Base-by-base conservation (phyloP, 2,797 vertebrate genomes). In the Tenualosa thibaudeaui region DNA sequence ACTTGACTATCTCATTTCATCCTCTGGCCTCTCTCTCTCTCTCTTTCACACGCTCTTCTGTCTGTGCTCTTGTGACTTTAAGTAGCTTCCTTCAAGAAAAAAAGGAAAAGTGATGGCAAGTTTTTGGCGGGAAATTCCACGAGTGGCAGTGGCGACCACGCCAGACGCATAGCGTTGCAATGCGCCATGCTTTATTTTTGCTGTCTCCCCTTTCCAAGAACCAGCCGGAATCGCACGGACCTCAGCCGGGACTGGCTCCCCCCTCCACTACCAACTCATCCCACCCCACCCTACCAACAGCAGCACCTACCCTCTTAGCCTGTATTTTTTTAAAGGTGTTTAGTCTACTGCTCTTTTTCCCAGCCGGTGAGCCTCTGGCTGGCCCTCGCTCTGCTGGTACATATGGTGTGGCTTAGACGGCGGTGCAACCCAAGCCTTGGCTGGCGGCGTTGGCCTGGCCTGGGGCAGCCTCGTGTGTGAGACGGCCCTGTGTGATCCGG, bases 341-440 rank as follows among this genome's bases (percentile, higher is more conserved):
- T 95, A 95, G 94, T 95, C 95, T 95, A 92, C 92, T 89, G 90
- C 91, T 90, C 92, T 91, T 94, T 95, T 95, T 94, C 93, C 92
- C 94, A 94, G 92, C 89, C 5, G 37, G 71, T 78, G 37, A 46
- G 71, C 71, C 40, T 13, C 37, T 22, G 17, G 71, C 85, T 86
- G 85, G 89, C 87, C 85, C 86, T 51, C 58, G 31, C 81, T 81
- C 17, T 1, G 46, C 82, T 78, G 90, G 85, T 91, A 91, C 89
- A 91, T 91, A 91, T 92, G 91, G 89, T 81, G 53, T 62, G 53
- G 53, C 40, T 83, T 85, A 81, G 71, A 78, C 15, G 53, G 81
- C 60, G 53, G 82, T 62, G 78, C 85, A 86, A 82, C 82, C 58
- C 87, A 91, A 89, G 85, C 85, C 86, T 88, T 86, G 60, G 43